Evolutionary conservation across 2,888 invertebrate genomes (phyloP).

Genomic region (Mesorhabditis belari): DNA sequence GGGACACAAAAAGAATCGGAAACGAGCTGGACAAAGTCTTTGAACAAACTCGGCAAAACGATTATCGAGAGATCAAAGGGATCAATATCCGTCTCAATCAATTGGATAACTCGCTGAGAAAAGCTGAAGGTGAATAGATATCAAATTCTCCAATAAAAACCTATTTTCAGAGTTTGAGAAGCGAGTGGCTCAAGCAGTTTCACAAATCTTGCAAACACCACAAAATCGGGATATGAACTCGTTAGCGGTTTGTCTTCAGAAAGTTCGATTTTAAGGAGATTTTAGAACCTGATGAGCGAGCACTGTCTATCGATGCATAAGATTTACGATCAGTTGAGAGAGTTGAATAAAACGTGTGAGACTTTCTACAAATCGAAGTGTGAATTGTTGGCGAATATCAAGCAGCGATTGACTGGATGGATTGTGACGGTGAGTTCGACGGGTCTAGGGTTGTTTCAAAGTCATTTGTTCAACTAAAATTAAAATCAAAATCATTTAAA

Average conservation of each 20-base stretch:
- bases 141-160: not conserved
- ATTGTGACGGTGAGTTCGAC: conserved; percentile 13
- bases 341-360: no score
- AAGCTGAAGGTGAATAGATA: conserved; percentile 7
- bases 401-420: conserved; percentile 35
- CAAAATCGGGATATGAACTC: conserved; percentile 7
- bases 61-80: conserved; percentile 40
- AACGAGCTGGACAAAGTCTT: conserved; percentile 15
- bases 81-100: conserved; percentile 43
- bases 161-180: conserved; percentile 15
- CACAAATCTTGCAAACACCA: conserved; percentile 14
- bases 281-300: conserved; percentile 14
- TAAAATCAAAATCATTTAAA: no score
- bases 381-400: conserved; percentile 37
- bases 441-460: no score
- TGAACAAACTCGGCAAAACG: conserved; percentile 26
- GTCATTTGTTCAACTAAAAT: no score
- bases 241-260: conserved; percentile 3
- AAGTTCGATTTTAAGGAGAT: not conserved
- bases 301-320: conserved; percentile 11
- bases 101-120: conserved; percentile 26
- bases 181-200: conserved; percentile 6
- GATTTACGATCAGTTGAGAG: conserved; percentile 15
- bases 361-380: conserved; percentile 35
- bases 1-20: not conserved